Evolutionary conservation across 1,140 invertebrate genomes (phyloP).

Genomic region (Hydropsyche tenuis): DNA sequence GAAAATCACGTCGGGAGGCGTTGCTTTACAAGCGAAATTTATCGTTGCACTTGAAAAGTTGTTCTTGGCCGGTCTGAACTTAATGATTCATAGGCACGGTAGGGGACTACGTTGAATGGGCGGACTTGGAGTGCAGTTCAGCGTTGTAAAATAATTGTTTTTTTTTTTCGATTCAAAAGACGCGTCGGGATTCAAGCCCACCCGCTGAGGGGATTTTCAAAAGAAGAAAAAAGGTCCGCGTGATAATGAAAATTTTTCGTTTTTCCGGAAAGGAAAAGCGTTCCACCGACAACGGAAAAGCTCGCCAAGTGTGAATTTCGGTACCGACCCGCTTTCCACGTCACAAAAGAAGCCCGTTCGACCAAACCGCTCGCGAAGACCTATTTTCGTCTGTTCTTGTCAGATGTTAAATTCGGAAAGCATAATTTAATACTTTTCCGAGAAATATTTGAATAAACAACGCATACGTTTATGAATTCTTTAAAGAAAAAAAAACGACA

Average conservation of each 20-base stretch:
- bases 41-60: no score
- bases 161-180: no score
- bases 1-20: no score
- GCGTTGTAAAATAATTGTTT: no score
- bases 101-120: no score
- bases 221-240: not conserved
- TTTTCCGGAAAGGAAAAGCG: not conserved
- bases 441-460: conserved; percentile 2
- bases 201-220: no score
- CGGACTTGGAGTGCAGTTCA: no score
- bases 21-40: no score
- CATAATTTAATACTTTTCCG: conserved; percentile 19
- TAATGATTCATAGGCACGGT: no score
- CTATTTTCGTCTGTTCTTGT: conserved; percentile 27
- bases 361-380: conserved; percentile 11
- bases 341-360: conserved; percentile 23
- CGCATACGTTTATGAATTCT: not conserved
- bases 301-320: conserved; percentile 19
- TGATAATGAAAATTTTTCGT: conserved; percentile 6
- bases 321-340: conserved; percentile 16
- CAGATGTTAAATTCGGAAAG: conserved; percentile 18
- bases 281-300: conserved; percentile 10
- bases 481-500: not conserved
- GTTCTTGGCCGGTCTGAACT: no score
- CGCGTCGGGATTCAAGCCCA: no score